Evolutionary conservation across 1,140 invertebrate genomes (phyloP), one percentile per base, ranked within the genome.

Genomic region (Lepidostoma basale): DNA sequence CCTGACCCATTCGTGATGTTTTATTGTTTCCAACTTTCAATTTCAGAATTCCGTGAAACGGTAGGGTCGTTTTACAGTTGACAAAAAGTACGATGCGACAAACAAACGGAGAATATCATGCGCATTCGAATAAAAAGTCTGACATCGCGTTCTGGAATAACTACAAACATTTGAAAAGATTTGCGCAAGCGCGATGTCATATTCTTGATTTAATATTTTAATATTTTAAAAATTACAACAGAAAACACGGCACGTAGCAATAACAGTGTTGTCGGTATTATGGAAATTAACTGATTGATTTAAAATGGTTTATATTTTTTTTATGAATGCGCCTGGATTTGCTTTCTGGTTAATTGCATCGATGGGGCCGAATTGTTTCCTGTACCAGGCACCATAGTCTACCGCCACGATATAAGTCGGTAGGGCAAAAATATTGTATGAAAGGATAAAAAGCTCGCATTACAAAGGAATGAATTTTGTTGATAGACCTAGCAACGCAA

Each of bases 11-110:
- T 40, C 36, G 16, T 40, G 36, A 5, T 10, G 36, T 3, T 20
- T 49, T 25, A 25, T 49, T 49, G 45, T 49, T 23, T 49, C 1
- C n/a, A 49, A 49, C 45, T 49, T 49, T 49, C 45, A 49, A 25
- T 49, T 49, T 49, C 45, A n/a, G n/a, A n/a, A n/a, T n/a, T n/a
- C n/a, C n/a, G 22, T n/a, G 45, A 10, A 47, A 25, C 26, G 23
- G 20, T 9, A 25, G 20, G 20, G 45, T n/a, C 23, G n/a, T 12
- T n/a, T 25, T 25, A n/a, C 20, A 25, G 14, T 49, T 49, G 22
- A 49, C 45, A 49, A 12, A n/a, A 25, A 18, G 20, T 23, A 47
- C 16, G 20, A 47, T 25, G 45, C 22, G 23, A 23, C 14, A 23
- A 25, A 49, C 23, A 49, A 20, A 16, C 18, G 5, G 18, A 33